Conservation (phyloP, 1,140 invertebrate genomes). For the Leptestheria dahalacensis region DNA sequence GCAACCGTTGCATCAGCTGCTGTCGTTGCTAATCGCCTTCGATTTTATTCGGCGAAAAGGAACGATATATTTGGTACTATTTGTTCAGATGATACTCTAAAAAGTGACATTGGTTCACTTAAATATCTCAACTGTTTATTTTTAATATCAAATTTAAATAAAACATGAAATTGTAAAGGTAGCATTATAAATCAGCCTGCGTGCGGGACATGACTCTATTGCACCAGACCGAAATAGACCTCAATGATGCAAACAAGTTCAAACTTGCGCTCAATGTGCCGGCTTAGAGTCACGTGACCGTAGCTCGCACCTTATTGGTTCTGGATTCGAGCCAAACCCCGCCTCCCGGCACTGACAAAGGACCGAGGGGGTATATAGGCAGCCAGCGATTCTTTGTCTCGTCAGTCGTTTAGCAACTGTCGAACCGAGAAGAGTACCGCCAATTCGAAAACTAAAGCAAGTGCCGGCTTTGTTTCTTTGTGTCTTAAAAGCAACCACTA, state of each 20-base stretch:
- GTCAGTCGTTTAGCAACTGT: background rate
- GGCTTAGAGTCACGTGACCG: background rate
- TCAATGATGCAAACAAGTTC: background rate
- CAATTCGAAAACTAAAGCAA: background rate
- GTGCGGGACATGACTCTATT: background rate
- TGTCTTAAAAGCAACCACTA: background rate
- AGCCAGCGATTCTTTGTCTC: background rate
- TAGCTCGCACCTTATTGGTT: background rate
- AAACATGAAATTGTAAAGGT: too few species aligned
- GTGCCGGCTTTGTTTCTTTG: background rate
- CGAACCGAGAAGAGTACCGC: background rate
- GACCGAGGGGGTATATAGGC: background rate
- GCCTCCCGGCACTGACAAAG: background rate
- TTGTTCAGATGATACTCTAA: too few species aligned
- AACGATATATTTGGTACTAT: too few species aligned
- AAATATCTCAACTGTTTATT: too few species aligned
- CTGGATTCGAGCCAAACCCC: background rate
- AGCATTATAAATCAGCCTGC: too few species aligned
- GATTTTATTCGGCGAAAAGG: too few species aligned
- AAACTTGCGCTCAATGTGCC: background rate
- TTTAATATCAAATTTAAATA: too few species aligned
- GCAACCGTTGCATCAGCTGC: too few species aligned
- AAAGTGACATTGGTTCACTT: too few species aligned
- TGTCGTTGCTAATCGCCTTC: too few species aligned
- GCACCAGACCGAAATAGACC: background rate